Conservation (phyloP, 2,113 vertebrate species). For the Pithys albifrons region DNA sequence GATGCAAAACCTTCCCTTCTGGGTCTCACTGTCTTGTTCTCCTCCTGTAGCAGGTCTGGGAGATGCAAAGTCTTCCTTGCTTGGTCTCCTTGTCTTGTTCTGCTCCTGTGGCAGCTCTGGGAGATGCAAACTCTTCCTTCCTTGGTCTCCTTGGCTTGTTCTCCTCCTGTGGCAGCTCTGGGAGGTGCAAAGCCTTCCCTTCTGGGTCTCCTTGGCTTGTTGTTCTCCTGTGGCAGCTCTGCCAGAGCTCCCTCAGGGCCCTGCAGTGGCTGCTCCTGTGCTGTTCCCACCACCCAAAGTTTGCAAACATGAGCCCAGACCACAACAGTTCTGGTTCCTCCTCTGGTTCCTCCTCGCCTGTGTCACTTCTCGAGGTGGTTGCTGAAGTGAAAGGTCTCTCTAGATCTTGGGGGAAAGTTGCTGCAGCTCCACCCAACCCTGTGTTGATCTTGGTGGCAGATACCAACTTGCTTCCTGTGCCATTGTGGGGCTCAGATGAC, state of each 20-base stretch:
- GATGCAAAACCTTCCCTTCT: background rate
- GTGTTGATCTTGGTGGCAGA: background rate
- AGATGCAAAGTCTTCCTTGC: background rate
- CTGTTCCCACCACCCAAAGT: background rate
- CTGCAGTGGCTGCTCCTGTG: background rate
- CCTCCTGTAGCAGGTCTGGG: background rate
- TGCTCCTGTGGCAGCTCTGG: no score
- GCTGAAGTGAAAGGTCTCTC: background rate
- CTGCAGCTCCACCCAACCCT: fast-evolving
- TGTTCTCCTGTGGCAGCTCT: no score
- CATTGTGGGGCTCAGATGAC: background rate
- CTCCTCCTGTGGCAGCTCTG: background rate
- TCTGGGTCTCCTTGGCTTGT: no score
- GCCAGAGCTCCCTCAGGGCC: background rate
- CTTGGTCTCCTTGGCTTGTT: background rate
- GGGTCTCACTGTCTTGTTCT: background rate
- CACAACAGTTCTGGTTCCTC: background rate
- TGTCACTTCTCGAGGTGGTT: fast-evolving
- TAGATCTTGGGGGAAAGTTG: background rate
- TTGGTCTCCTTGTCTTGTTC: background rate
- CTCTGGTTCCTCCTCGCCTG: background rate
- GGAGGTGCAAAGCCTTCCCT: no score
- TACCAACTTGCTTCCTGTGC: background rate
- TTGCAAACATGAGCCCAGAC: background rate
- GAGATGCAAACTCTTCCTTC: background rate